Evolutionary conservation across 2,113 vertebrate species (phyloP).

Genomic region (Empidonax alnorum): DNA sequence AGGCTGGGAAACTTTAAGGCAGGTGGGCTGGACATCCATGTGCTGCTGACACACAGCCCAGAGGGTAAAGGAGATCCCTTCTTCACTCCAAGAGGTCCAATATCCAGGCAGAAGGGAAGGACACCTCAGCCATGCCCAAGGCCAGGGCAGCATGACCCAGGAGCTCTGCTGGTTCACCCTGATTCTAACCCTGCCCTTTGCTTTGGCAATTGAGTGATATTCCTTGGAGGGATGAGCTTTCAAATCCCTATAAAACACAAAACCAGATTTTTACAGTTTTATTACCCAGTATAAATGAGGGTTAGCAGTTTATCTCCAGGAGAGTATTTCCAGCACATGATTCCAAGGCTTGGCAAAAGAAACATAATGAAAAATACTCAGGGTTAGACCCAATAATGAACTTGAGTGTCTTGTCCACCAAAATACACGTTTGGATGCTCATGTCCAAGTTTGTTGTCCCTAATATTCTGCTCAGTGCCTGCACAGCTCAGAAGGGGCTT

Average conservation of each 20-base stretch:
- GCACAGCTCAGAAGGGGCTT: not conserved
- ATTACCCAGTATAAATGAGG: not conserved
- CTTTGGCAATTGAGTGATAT: not conserved
- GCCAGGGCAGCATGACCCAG: not conserved
- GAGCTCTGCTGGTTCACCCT: not conserved
- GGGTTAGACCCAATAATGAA: not conserved
- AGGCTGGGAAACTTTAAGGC: not conserved
- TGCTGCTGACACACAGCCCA: not conserved
- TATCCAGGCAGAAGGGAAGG: not conserved
- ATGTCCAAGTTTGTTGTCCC: not conserved
- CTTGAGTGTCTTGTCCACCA: not conserved
- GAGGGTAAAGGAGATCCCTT: not conserved
- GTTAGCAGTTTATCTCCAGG: not conserved
- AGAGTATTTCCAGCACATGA: not conserved
- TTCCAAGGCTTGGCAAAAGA: not conserved
- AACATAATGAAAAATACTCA: not conserved
- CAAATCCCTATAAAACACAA: not conserved
- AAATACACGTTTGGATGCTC: not conserved
- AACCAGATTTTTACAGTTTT: not conserved
- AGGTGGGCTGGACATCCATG: not conserved
- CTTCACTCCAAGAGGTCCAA: not conserved
- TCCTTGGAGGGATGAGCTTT: not conserved
- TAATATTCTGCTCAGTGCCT: not conserved
- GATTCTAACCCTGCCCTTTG: not conserved
- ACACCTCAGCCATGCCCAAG: not conserved